Evolutionary conservation across 92 coral and sea anemone species (phyloP).

Genomic region (Palythoa grandis): DNA sequence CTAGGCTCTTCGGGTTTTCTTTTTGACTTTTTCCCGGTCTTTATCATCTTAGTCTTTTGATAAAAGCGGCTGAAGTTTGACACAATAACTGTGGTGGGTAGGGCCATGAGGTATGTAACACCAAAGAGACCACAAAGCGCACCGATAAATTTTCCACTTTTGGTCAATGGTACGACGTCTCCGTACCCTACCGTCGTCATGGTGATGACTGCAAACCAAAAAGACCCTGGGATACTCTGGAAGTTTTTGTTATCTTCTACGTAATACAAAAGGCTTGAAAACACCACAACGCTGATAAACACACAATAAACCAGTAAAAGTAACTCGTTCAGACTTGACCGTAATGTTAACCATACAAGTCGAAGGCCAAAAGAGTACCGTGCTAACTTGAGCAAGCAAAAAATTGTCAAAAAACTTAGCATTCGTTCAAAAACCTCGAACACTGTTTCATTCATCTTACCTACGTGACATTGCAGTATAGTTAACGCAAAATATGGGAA

Average conservation of each 20-base stretch:
- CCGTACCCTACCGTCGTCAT: constrained; percentile 77
- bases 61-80: constrained; percentile 61
- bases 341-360: constrained; percentile 48
- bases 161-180: constrained; percentile 59
- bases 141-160: constrained; percentile 57
- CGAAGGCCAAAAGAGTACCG: constrained; percentile 64
- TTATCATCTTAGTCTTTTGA: constrained; percentile 33
- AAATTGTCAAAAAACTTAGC: constrained; percentile 40
- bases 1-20: constrained; percentile 1
- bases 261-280: constrained; percentile 59
- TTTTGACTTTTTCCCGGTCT: neutral
- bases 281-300: constrained; percentile 52
- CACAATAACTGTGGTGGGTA: constrained; percentile 65
- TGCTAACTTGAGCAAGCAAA: constrained; percentile 59
- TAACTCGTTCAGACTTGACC: constrained; percentile 50
- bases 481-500: constrained; percentile 40
- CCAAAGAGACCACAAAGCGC: constrained; percentile 67
- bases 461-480: constrained; percentile 24
- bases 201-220: constrained; percentile 65
- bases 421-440: constrained; percentile 15
- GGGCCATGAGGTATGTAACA: constrained; percentile 59
- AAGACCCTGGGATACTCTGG: constrained; percentile 64
- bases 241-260: constrained; percentile 44
- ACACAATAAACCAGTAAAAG: constrained; percentile 49
- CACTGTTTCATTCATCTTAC: neutral